Evolutionary conservation across 2,797 vertebrate species (phyloP), one percentile per base, ranked within the genome.

Genomic region (Danio jaintianensis): DNA sequence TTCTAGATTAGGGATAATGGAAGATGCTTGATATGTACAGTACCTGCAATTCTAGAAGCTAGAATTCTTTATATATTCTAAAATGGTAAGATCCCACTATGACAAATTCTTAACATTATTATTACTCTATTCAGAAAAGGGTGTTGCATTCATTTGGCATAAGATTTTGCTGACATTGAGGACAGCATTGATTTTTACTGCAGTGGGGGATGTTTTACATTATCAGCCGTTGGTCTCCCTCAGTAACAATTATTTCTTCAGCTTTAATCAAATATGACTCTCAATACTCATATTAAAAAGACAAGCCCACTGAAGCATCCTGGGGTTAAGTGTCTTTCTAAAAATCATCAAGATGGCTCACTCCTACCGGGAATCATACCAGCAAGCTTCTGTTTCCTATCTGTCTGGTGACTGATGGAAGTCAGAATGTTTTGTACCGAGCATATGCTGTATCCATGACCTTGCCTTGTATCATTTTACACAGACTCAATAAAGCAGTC

Each of bases 381-480:
- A 62, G 29, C 12, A 52, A 50, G 45, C 45, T 18, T 38, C 47
- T 4, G 5, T 16, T 55, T 36, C 42, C 18, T 20, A 53, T 13
- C 3, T 47, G 40, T 18, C 52, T 68, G 42, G 11, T 45, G 63
- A 58, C 22, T 47, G 52, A 68, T 20, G 12, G 36, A 55, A 47
- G 22, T 40, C 29, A 3, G 22, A 74, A 18, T 70, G 50, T 58
- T 68, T 76, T 45, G n/a, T 56, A 66, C 38, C 69, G 20, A 43
- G 67, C 29, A 53, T 81, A 67, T 78, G 68, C 29, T 53, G 53
- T 72, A 72, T 64, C 71, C 63, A 59, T 81, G 68, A 83, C 50
- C 16, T 15, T 56, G 43, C 71, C 55, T 47, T 45, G 43, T 52
- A 80, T 83, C 81, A 59, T 78, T 71, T 86, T 85, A 83, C 75